phyloP scores from a whole-genome alignment of 2,888 invertebrate genomes.

The Congeria kusceri region DNA sequence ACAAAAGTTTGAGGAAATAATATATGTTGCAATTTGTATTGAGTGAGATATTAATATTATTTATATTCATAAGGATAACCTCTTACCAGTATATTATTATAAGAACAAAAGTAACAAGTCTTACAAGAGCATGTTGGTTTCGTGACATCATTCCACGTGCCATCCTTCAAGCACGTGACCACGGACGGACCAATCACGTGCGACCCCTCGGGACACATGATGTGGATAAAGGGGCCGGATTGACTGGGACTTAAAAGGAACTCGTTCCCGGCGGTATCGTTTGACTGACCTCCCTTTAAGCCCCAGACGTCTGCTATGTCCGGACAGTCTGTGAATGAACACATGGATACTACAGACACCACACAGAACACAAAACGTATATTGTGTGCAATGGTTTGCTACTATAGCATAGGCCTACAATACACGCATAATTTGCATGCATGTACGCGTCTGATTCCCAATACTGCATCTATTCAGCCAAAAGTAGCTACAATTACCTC shows the following conservation, averaged over 20 bases:
- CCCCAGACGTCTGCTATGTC: slow-evolving; percentile 49
- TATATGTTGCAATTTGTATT: no score
- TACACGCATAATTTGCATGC: no score
- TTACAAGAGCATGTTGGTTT: slow-evolving; percentile 63
- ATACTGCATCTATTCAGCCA: no score
- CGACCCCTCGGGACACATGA: slow-evolving; percentile 55
- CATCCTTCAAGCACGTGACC: slow-evolving; percentile 60
- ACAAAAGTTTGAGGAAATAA: no score
- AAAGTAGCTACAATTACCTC: no score
- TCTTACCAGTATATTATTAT: no score
- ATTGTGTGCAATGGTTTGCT: no score
- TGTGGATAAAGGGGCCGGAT: slow-evolving; percentile 55
- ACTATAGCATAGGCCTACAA: no score
- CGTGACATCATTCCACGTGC: slow-evolving; percentile 60
- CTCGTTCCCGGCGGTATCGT: slow-evolving; percentile 3
- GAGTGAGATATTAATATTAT: no score
- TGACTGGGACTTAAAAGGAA: slow-evolving; percentile 57
- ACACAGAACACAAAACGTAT: no score
- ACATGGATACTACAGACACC: neutral
- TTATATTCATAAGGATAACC: no score
- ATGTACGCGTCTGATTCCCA: no score
- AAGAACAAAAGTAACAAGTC: neutral
- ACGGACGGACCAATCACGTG: slow-evolving; percentile 62
- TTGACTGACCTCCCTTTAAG: slow-evolving; percentile 6
- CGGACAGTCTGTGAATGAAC: slow-evolving; percentile 45